Percentiles rank a stretch among this genome's conserved stretches.
Evolutionary conservation across 1,140 invertebrate species (phyloP).

Genomic region (Chironomus tepperi): DNA sequence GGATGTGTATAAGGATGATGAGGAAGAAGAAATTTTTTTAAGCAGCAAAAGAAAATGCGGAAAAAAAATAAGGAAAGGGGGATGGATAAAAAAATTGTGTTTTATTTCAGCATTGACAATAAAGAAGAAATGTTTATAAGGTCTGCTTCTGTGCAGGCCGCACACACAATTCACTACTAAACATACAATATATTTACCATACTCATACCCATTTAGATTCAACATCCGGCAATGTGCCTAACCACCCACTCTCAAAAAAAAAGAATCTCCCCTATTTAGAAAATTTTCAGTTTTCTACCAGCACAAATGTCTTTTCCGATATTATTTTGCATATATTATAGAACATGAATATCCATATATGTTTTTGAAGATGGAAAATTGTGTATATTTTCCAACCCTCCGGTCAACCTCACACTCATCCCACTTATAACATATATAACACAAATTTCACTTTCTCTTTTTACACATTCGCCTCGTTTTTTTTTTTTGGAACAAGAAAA

Average conservation of each 20-base stretch:
- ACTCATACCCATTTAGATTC: neutral
- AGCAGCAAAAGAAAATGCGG: neutral
- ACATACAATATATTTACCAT: neutral
- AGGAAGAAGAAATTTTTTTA: neutral
- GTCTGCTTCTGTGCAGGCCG: constrained; percentile 5
- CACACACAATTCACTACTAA: constrained; percentile 21
- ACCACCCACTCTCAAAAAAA: neutral
- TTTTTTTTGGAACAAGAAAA: constrained; percentile 1
- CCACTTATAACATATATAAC: neutral
- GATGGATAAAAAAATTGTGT: neutral
- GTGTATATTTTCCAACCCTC: constrained; percentile 13
- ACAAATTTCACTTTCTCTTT: constrained; percentile 1
- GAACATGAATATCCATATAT: constrained; percentile 20
- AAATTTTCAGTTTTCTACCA: constrained; percentile 19
- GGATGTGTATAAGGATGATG: neutral
- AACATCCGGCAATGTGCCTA: too few relatives aligned
- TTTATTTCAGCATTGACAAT: constrained; percentile 22
- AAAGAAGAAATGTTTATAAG: constrained; percentile 24
- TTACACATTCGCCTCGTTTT: constrained; percentile 10
- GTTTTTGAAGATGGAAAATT: constrained; percentile 12
- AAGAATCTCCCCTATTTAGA: constrained; percentile 21
- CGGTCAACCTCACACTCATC: neutral
- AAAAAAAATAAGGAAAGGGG: neutral
- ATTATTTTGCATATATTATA: constrained; percentile 24
- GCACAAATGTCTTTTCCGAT: constrained; percentile 22